Evolutionary conservation across 2,113 vertebrate species (phyloP).

Genomic region (Planiliza haematocheilus): DNA sequence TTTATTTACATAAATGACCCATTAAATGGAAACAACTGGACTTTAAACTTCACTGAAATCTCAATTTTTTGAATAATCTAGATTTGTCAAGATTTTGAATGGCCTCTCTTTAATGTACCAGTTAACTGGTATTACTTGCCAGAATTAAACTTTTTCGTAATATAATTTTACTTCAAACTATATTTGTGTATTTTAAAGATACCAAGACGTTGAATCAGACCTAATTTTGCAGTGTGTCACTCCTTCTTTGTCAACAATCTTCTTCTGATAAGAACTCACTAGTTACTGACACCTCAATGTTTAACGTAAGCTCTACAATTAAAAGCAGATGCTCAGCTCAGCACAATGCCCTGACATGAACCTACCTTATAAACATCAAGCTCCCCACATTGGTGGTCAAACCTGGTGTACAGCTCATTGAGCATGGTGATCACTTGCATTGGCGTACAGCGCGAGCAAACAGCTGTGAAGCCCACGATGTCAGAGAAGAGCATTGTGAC

Average conservation of each 20-base stretch:
- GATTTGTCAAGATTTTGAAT: too few species aligned
- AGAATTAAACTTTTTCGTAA: too few species aligned
- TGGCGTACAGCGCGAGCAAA: slow-evolving; percentile 93
- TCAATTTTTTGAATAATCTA: too few species aligned
- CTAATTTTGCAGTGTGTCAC: too few species aligned
- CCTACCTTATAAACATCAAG: slow-evolving; percentile 97
- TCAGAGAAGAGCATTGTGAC: slow-evolving; percentile 99
- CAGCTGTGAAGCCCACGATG: slow-evolving; percentile 97
- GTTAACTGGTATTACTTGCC: too few species aligned
- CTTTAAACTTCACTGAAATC: too few species aligned
- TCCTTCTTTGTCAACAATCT: background rate
- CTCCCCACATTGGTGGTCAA: slow-evolving; percentile 95
- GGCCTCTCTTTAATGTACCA: too few species aligned
- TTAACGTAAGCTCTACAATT: background rate
- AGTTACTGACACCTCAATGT: background rate
- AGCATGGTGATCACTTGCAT: slow-evolving; percentile 99
- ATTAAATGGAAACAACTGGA: too few species aligned
- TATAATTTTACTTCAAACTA: too few species aligned
- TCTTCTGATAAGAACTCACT: background rate
- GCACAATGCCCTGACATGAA: background rate
- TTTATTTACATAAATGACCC: too few species aligned
- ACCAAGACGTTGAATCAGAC: background rate
- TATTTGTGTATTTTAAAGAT: too few species aligned
- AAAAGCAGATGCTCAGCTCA: background rate
- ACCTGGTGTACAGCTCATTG: slow-evolving; percentile 95